Percentiles rank a stretch among this genome's conserved stretches.
phyloP scores from a whole-genome alignment of 1,140 invertebrate genomes.

The Yoshiicerus persimilis region DNA sequence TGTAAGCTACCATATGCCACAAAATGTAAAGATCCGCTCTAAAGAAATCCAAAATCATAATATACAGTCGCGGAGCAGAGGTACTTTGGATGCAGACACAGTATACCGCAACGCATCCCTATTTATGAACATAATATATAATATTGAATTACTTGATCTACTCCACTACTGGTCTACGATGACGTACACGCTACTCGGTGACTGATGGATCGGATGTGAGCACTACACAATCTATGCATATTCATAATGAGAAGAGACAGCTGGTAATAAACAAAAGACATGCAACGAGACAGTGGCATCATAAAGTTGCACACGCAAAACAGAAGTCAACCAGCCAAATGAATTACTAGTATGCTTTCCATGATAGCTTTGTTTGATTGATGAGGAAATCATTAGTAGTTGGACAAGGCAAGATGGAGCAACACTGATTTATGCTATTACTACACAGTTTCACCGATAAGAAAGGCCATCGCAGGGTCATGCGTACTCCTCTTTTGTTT shows the following conservation, averaged over 20 bases:
- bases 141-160: neutral
- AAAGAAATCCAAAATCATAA: neutral
- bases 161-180: no score
- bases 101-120: neutral
- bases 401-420: slow-evolving; percentile 20
- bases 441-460: neutral
- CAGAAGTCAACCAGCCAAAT: neutral
- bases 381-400: slow-evolving; percentile 36
- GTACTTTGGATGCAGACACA: neutral
- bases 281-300: neutral
- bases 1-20: neutral
- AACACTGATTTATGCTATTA: slow-evolving; percentile 35
- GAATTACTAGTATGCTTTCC: neutral
- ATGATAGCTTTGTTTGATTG: slow-evolving; percentile 24
- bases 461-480: slow-evolving; percentile 2
- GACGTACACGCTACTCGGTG: neutral
- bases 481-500: neutral
- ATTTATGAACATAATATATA: no score
- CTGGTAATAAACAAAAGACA: neutral
- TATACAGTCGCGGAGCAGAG: neutral
- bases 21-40: neutral
- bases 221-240: neutral
- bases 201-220: neutral
- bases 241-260: slow-evolving; percentile 21
- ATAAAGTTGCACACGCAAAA: neutral